Percentiles rank a stretch among this genome's conserved stretches.
These are phyloP conservation scores for Lithodes maja DNA, from an alignment of 2,888 invertebrate genomes.

Conservation along the genomic window DNA sequence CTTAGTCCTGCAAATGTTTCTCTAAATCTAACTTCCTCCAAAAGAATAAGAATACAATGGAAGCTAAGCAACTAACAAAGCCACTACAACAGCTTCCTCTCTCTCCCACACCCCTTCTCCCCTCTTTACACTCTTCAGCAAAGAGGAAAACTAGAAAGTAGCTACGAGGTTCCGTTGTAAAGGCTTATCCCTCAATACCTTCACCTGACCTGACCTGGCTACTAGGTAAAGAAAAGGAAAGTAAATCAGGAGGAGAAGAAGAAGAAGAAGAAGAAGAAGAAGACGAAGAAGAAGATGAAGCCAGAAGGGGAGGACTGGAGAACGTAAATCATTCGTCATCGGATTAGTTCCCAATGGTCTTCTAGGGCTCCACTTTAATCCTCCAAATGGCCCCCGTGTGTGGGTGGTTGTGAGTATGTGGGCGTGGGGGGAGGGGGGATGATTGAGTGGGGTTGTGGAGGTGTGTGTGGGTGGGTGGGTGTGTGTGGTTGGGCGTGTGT, in stretches of 20 bases:
- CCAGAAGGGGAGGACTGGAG: not conserved
- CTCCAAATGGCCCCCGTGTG: not conserved
- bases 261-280: not conserved
- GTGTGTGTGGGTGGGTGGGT: conserved; percentile 11
- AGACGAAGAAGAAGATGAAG: not conserved
- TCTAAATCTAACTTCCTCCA: too few species aligned
- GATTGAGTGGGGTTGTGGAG: not conserved
- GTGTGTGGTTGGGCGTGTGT: conserved; percentile 13
- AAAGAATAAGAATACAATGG: too few species aligned
- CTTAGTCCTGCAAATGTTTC: too few species aligned
- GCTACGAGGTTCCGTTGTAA: too few species aligned
- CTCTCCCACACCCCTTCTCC: too few species aligned
- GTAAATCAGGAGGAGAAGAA: not conserved
- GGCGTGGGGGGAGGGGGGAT: not conserved
- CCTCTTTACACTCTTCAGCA: too few species aligned
- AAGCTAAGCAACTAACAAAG: too few species aligned
- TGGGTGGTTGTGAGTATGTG: not conserved
- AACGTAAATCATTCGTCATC: not conserved
- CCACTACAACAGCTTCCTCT: too few species aligned
- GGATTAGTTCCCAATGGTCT: not conserved
- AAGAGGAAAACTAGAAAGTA: too few species aligned
- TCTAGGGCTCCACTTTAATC: not conserved
- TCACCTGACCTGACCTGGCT: too few species aligned
- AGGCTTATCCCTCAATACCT: too few species aligned
- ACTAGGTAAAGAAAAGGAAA: too few species aligned